Evolutionary conservation across 2,888 invertebrate genomes (phyloP).

Genomic region (Apotomis betuletana): DNA sequence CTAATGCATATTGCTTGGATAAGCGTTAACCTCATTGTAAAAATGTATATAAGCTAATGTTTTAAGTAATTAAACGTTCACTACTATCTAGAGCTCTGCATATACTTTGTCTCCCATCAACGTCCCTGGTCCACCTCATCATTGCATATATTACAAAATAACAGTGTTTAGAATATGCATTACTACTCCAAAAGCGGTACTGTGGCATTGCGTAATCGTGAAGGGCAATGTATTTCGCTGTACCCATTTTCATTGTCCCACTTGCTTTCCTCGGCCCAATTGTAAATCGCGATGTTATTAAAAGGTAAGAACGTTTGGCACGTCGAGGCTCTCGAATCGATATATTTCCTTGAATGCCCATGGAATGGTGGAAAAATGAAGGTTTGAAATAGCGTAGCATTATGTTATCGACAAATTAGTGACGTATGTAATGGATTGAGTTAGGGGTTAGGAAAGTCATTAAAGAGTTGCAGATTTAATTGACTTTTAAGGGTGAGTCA

Average conservation of each 20-base stretch:
- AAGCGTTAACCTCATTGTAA: too few relatives aligned
- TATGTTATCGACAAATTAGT: neutral
- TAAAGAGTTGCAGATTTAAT: too few relatives aligned
- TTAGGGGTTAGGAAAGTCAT: too few relatives aligned
- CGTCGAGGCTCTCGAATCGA: neutral
- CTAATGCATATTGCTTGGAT: too few relatives aligned
- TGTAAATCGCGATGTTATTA: slow-evolving; percentile 37
- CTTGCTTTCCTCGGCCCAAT: slow-evolving; percentile 16
- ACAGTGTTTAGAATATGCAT: neutral
- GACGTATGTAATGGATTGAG: neutral
- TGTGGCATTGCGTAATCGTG: slow-evolving; percentile 21
- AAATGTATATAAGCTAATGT: too few relatives aligned
- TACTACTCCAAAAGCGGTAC: slow-evolving; percentile 12
- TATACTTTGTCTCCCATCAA: too few relatives aligned
- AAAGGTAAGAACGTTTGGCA: slow-evolving; percentile 14
- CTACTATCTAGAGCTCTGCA: too few relatives aligned
- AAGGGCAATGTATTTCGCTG: slow-evolving; percentile 12
- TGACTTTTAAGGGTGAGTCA: too few relatives aligned
- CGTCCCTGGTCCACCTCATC: too few relatives aligned
- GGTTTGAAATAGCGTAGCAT: neutral
- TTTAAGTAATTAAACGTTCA: too few relatives aligned
- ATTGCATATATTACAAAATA: too few relatives aligned
- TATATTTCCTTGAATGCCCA: neutral
- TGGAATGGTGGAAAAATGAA: neutral
- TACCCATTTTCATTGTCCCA: slow-evolving; percentile 30